Base-by-base conservation (phyloP, 2,888 invertebrate species). In the Amphiduros pacificus region DNA sequence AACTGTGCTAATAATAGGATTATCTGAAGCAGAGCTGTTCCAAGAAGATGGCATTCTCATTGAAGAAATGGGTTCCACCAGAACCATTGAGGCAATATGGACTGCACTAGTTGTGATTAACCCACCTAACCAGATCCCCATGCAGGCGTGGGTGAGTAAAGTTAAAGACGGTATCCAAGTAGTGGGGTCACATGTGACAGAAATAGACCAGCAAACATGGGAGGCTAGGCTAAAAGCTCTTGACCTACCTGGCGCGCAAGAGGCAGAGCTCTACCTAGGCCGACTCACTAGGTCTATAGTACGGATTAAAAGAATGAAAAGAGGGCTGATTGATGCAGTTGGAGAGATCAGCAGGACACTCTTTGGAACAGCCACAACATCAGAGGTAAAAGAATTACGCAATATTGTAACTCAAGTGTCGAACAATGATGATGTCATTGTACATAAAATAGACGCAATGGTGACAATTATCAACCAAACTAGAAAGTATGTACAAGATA, bases 81-180 rank as follows among this genome's bases (percentile, higher is more conserved):
- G 44, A 22, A 44, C 22, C n/a, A 44, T 44, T 44, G 44, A 44
- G n/a, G 44, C 44, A 6, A 22, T 44, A 22, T 44, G 44, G 44
- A 44, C 44, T 17, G 22, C 44, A 4, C 44, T 44, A n/a, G 44
- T 44, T 44, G 44, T 44, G 6, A 44, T 44, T 44, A n/a, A 44
- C 22, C 44, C 44, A 6, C 44, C 44, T 44, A 44, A 44, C 4
- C 20, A 44, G 6, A 22, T 44, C 6, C 44, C 44, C 44, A 44
- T 44, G 44, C 44, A 44, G 44, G 44, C 44, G 5, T 44, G 44
- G 44, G 44, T 44, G 6, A n/a, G 44, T n/a, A n/a, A 44, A 44
- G 44, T 44, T n/a, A 17, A 44, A 44, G 44, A 44, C 20, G 44
- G 44, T 20, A 44, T 44, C 6, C 44, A 44, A 44, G 5, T 22